Percentiles rank a stretch among this genome's conserved stretches.
Evolutionary conservation across 92 coral and sea anemone genomes (phyloP).

Genomic region (Parazoanthus swiftii): DNA sequence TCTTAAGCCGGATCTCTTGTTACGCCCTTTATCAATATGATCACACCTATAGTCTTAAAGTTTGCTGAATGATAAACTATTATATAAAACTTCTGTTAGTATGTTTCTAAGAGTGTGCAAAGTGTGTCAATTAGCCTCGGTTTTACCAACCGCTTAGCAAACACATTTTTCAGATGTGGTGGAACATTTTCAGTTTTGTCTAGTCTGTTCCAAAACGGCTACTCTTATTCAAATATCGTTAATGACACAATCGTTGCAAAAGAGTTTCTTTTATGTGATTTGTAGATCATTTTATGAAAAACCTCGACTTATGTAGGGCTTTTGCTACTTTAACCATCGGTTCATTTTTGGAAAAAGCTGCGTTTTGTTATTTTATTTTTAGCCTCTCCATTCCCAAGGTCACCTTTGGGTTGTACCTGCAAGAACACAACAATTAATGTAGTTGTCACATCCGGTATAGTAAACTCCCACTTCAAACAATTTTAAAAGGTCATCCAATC

Average conservation of each 20-base stretch:
- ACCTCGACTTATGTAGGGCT: not conserved
- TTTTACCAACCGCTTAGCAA: conserved; percentile 4
- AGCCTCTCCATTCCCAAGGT: too few relatives aligned
- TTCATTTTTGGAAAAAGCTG: not conserved
- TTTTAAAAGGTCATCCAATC: too few relatives aligned
- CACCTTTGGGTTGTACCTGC: too few relatives aligned
- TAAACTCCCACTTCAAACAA: too few relatives aligned
- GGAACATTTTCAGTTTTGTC: not conserved
- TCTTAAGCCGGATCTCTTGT: not conserved
- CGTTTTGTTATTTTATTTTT: too few relatives aligned
- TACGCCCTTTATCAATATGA: not conserved
- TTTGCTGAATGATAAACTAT: not conserved
- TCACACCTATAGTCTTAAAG: not conserved
- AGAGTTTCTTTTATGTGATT: too few relatives aligned
- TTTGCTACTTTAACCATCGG: too few relatives aligned
- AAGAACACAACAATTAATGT: too few relatives aligned
- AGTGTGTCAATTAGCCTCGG: not conserved
- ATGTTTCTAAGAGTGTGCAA: conserved; percentile 1
- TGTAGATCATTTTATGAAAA: not conserved
- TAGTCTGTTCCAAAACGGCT: not conserved
- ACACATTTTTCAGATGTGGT: conserved; percentile 21
- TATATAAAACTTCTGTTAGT: not conserved
- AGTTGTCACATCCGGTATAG: too few relatives aligned
- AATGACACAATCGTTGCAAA: too few relatives aligned
- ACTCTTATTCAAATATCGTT: too few relatives aligned